A percentile compares a stretch with the other conserved stretches of the same genome.
Conservation (phyloP, 1,140 invertebrate genomes). For the Venturia canescens region DNA sequence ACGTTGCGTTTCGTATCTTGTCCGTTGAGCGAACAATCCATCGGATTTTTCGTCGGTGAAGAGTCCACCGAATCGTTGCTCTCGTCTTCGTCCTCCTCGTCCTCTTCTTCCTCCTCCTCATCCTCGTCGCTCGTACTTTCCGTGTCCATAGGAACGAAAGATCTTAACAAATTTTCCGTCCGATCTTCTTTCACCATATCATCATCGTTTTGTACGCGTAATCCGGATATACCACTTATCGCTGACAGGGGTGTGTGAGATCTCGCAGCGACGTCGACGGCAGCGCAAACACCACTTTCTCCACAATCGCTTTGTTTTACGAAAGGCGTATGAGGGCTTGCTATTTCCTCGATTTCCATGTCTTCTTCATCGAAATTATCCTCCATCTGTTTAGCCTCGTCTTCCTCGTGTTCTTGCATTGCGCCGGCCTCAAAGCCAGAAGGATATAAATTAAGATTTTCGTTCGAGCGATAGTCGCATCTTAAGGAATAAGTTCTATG, state of each 20-base stretch:
- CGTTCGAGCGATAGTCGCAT: conserved; percentile 67
- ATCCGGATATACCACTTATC: conserved; percentile 63
- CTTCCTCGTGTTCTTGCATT: conserved; percentile 69
- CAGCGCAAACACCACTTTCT: too few species aligned
- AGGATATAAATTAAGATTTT: conserved; percentile 68
- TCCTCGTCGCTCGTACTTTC: conserved; percentile 48
- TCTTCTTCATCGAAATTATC: conserved; percentile 76
- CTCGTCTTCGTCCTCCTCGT: conserved; percentile 52
- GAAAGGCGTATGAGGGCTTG: conserved; percentile 65
- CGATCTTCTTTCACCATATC: conserved; percentile 61
- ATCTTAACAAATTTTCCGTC: conserved; percentile 65
- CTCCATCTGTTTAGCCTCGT: conserved; percentile 61
- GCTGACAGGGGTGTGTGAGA: conserved; percentile 66
- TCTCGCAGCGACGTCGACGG: too few species aligned
- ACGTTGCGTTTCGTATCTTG: conserved; percentile 54
- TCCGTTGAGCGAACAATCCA: conserved; percentile 64
- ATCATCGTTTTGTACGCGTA: conserved; percentile 62
- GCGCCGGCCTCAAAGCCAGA: conserved; percentile 64
- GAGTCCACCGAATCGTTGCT: conserved; percentile 68
- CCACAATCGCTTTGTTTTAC: conserved; percentile 55
- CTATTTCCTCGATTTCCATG: conserved; percentile 69
- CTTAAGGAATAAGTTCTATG: conserved; percentile 61
- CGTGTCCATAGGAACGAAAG: conserved; percentile 64
- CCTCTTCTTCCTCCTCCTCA: conserved; percentile 37
- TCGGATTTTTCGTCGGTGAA: conserved; percentile 73